Evolutionary conservation across 2,888 invertebrate genomes (phyloP).

Genomic region (Hermaeophaga mercurialis): DNA sequence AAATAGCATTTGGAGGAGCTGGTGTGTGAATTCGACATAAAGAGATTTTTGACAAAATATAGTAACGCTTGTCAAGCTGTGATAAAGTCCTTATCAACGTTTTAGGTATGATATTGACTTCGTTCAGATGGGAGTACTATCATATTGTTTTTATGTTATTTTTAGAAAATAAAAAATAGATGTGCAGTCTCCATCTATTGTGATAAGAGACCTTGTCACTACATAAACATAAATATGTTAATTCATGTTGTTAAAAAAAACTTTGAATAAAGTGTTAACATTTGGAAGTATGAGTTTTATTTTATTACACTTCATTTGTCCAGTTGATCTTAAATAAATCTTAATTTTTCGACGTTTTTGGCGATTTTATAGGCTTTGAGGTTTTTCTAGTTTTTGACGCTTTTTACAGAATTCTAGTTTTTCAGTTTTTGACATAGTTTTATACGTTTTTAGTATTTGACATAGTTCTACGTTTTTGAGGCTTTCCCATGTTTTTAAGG

Average conservation of each 20-base stretch:
- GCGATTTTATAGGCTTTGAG: too few species aligned
- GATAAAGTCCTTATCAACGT: slow-evolving; percentile 62
- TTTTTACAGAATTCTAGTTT: too few species aligned
- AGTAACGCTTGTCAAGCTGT: slow-evolving; percentile 58
- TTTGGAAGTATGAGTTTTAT: neutral
- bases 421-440: too few species aligned
- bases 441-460: too few species aligned
- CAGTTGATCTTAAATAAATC: too few species aligned
- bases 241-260: slow-evolving; percentile 31
- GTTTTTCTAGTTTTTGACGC: too few species aligned
- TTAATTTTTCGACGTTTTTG: too few species aligned
- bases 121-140: slow-evolving; percentile 64
- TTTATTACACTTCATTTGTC: too few species aligned
- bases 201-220: slow-evolving; percentile 60
- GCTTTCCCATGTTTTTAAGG: too few species aligned
- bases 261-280: slow-evolving; percentile 26
- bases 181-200: slow-evolving; percentile 42
- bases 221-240: slow-evolving; percentile 38
- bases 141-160: slow-evolving; percentile 52
- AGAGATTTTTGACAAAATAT: slow-evolving; percentile 39
- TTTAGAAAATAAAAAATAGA: slow-evolving; percentile 33
- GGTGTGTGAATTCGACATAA: slow-evolving; percentile 11
- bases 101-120: slow-evolving; percentile 63
- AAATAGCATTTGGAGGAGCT: too few species aligned
- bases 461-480: too few species aligned